These are phyloP conservation scores for Wasmannia auropunctata DNA, from an alignment of 1,140 invertebrate genomes.

Conservation along the genomic window DNA sequence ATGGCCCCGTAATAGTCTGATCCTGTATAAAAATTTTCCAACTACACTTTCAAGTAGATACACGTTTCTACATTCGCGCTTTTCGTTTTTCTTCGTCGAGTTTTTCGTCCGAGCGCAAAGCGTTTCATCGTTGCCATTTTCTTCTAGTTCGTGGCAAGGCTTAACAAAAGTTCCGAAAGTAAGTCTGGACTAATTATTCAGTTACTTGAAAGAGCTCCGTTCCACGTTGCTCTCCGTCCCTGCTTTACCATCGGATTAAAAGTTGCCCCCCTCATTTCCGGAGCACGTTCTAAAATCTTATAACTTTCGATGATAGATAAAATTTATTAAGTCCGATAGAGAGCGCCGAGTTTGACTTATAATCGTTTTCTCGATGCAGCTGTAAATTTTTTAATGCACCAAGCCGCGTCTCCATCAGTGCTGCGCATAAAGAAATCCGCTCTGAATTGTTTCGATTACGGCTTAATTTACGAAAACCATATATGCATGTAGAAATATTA, in stretches of 20 bases:
- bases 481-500: background rate
- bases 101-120: conserved; percentile 17
- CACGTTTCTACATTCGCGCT: conserved; percentile 12
- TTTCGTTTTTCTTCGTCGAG: conserved; percentile 22
- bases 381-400: conserved; percentile 23
- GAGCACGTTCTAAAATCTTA: conserved; percentile 38
- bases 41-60: conserved; percentile 4
- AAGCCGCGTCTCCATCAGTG: background rate
- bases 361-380: conserved; percentile 22
- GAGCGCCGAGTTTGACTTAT: conserved; percentile 21
- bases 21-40: conserved; percentile 3
- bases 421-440: background rate
- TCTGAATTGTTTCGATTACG: background rate
- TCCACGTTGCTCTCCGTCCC: conserved; percentile 5
- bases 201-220: conserved; percentile 51
- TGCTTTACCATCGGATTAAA: conserved; percentile 43
- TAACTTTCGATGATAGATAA: conserved; percentile 52
- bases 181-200: conserved; percentile 54
- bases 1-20: background rate
- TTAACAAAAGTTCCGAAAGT: conserved; percentile 51
- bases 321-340: conserved; percentile 48
- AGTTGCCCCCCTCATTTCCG: conserved; percentile 41
- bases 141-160: conserved; percentile 40
- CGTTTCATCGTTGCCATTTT: conserved; percentile 45
- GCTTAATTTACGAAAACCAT: background rate